Percentiles rank a stretch among this genome's conserved stretches.
Conservation (phyloP, 2,888 invertebrate genomes). For the Chymomyza procnemis region DNA sequence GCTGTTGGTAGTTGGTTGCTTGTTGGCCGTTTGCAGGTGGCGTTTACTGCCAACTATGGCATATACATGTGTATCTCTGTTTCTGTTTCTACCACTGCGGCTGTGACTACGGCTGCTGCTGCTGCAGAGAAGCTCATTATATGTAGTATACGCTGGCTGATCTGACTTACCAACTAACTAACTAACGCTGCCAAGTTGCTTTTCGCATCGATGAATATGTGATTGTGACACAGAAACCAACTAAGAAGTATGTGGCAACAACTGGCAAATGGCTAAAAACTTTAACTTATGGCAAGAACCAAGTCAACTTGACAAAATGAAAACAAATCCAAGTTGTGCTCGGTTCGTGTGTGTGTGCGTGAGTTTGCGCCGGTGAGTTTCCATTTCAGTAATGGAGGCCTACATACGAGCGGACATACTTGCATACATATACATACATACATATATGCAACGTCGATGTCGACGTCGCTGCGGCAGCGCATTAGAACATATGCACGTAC, state of each 20-base stretch:
- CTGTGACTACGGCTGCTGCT: conserved; percentile 31
- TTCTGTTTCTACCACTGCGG: conserved; percentile 30
- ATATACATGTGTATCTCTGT: conserved; percentile 1
- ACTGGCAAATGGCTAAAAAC: conserved; percentile 33
- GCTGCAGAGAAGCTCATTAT: conserved; percentile 50
- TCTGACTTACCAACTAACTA: background rate
- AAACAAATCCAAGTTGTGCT: conserved; percentile 56
- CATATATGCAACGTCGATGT: background rate
- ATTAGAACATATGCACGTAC: background rate
- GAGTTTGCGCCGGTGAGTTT: conserved; percentile 50
- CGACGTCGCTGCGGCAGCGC: background rate
- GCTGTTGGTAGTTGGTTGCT: conserved; percentile 22
- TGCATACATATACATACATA: background rate
- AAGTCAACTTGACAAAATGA: conserved; percentile 45
- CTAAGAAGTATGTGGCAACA: conserved; percentile 71
- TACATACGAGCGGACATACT: conserved; percentile 8
- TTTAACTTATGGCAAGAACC: conserved; percentile 43
- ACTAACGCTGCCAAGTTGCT: conserved; percentile 14
- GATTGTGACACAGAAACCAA: conserved; percentile 73
- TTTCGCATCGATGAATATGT: conserved; percentile 43
- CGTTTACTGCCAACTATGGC: conserved; percentile 7
- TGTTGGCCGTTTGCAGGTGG: conserved; percentile 13
- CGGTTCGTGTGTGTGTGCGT: background rate
- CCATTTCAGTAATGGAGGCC: conserved; percentile 49
- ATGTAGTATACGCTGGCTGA: background rate